Base-by-base conservation (phyloP, 2,888 invertebrate genomes). In the Nymphalis urticae region DNA sequence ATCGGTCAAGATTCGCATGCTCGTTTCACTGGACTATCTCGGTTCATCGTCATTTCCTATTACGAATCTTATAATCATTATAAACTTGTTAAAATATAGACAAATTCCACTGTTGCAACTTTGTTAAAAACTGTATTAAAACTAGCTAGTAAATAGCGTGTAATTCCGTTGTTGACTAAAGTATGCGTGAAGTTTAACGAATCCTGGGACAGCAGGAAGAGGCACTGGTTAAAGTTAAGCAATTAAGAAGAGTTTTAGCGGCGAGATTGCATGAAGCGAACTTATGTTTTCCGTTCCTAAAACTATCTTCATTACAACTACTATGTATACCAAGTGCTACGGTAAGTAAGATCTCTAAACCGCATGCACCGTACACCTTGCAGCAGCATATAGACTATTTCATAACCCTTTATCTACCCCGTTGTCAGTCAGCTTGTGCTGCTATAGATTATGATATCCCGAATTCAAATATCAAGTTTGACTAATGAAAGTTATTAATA, bases 221-320 rank as follows among this genome's bases (percentile, higher is more conserved):
- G 81, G 82, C 78, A 78, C 81, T 77, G 83, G 82, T 82, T 85
- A 85, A 92, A 92, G 88, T 92, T 88, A 86, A 86, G 89, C 87
- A 92, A 91, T 92, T 92, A 92, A 88, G 88, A 88, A 87, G 88
- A 84, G 86, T 82, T 86, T 84, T 84, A 85, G 84, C 83, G 82
- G 79, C 81, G 84, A 86, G 90, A 89, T 90, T 89, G 88, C 87
- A 85, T 83, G 81, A 79, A 80, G 79, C 82, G 77, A 90, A 90
- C 85, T 92, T 87, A 82, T 89, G 90, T 89, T 89, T 89, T 85
- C 87, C 81, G 79, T 79, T 82, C 83, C 84, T 82, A 85, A 89
- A 92, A 92, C 91, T 90, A 90, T 89, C 90, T 90, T 86, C 87
- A 88, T 90, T 90, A 88, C 87, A 80, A 80, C 83, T 80, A 79